Evolutionary conservation across 37 sponge, comb jelly and placozoan species (phyloP).

Genomic region (Hexactinellida sp.): DNA sequence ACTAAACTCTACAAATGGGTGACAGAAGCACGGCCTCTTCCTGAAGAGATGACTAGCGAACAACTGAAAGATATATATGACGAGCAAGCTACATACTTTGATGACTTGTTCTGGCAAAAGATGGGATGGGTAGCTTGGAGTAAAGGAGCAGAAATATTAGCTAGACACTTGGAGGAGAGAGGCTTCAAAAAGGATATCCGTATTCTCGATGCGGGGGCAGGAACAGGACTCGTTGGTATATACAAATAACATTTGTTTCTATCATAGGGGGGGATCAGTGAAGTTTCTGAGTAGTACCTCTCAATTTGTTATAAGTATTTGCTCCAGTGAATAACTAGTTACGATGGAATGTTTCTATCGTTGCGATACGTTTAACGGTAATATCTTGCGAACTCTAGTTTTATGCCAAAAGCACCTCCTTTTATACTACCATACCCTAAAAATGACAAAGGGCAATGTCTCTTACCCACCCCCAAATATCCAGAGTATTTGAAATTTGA

Average conservation of each 20-base stretch:
- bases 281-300: no score
- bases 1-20: not conserved
- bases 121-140: not conserved
- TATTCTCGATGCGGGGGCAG: conserved; percentile 1
- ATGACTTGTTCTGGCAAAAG: not conserved
- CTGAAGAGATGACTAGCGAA: not conserved
- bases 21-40: not conserved
- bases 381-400: no score
- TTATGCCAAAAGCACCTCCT: no score
- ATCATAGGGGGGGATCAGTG: no score
- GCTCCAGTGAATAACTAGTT: no score
- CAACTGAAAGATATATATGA: not conserved
- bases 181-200: not conserved
- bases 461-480: no score
- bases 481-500: no score
- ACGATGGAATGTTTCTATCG: no score
- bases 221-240: not conserved
- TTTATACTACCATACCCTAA: no score
- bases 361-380: no score
- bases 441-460: no score
- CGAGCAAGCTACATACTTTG: not conserved
- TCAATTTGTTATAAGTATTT: no score
- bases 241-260: not conserved
- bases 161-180: not conserved
- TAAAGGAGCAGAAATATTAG: not conserved